Evolutionary conservation across 2,888 invertebrate species (phyloP).

Genomic region (Drosophila monieri): DNA sequence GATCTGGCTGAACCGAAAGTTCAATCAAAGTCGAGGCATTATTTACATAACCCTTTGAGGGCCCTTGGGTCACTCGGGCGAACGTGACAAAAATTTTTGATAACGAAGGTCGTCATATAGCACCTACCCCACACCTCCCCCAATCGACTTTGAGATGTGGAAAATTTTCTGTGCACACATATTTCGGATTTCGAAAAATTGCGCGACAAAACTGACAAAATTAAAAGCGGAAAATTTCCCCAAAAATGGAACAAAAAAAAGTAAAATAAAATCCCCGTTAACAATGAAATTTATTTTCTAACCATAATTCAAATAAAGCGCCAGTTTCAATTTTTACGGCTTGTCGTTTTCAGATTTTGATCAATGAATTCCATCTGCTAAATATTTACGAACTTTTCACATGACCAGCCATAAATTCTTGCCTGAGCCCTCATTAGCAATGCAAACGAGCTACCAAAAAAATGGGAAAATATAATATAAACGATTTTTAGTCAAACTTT

Average conservation of each 20-base stretch:
- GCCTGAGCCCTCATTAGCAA: conserved; percentile 37
- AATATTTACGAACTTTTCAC: conserved; percentile 45
- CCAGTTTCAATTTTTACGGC: conserved; percentile 23
- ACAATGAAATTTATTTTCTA: conserved; percentile 15
- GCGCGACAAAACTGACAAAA: conserved; percentile 52
- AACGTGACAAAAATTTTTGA: conserved; percentile 42
- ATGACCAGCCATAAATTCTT: conserved; percentile 37
- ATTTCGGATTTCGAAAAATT: conserved; percentile 55
- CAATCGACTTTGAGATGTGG: conserved; percentile 13
- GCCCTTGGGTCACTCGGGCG: conserved; percentile 37
- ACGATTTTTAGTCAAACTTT: conserved; percentile 36
- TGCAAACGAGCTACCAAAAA: conserved; percentile 48
- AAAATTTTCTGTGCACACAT: conserved; percentile 24
- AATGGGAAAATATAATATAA: conserved; percentile 12
- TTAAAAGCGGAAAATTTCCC: conserved; percentile 55
- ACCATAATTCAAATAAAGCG: conserved; percentile 19
- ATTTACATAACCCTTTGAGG: conserved; percentile 40
- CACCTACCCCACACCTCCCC: background rate
- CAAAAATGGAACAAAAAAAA: conserved; percentile 1
- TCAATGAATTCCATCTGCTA: conserved; percentile 35
- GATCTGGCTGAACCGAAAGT: conserved; percentile 32
- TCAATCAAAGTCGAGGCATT: conserved; percentile 26
- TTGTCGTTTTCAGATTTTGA: conserved; percentile 28
- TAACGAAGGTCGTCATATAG: conserved; percentile 35
- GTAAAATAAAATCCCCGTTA: conserved; percentile 8